phyloP scores from a whole-genome alignment of 1,140 invertebrate species.

The Parasteatoda tepidariorum region DNA sequence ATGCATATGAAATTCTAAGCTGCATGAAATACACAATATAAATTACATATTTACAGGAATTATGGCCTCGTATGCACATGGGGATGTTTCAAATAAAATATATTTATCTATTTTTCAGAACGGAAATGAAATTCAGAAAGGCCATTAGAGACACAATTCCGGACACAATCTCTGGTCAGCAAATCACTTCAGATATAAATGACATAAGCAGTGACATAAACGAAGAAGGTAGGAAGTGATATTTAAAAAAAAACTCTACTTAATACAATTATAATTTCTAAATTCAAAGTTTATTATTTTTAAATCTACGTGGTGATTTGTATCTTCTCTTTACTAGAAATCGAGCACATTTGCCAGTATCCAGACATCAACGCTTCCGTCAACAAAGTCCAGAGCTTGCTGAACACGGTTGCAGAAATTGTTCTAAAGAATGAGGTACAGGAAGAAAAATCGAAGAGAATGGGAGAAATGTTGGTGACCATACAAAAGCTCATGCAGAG shows the following conservation, averaged over 20 bases:
- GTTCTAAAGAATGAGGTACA: conserved; percentile 13
- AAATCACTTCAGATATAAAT: background rate
- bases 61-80: too few relatives aligned
- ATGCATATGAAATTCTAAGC: too few relatives aligned
- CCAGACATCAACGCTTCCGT: background rate
- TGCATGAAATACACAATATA: too few relatives aligned
- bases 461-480: background rate
- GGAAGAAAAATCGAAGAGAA: conserved; percentile 3
- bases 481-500: background rate
- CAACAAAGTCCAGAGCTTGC: background rate
- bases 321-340: too few relatives aligned
- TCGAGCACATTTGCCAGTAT: background rate
- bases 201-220: background rate
- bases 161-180: background rate
- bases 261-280: too few relatives aligned
- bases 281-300: too few relatives aligned
- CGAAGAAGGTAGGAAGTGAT: conserved; percentile 4
- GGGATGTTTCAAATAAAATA: too few relatives aligned
- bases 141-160: background rate
- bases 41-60: too few relatives aligned
- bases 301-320: too few relatives aligned
- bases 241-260: too few relatives aligned
- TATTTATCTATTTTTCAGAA: background rate
- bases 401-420: background rate
- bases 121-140: background rate